A percentile compares a stretch with the other conserved stretches of the same genome.
These are phyloP conservation scores for Eledona agricola DNA, from an alignment of 2,888 invertebrate species.

Conservation along the genomic window DNA sequence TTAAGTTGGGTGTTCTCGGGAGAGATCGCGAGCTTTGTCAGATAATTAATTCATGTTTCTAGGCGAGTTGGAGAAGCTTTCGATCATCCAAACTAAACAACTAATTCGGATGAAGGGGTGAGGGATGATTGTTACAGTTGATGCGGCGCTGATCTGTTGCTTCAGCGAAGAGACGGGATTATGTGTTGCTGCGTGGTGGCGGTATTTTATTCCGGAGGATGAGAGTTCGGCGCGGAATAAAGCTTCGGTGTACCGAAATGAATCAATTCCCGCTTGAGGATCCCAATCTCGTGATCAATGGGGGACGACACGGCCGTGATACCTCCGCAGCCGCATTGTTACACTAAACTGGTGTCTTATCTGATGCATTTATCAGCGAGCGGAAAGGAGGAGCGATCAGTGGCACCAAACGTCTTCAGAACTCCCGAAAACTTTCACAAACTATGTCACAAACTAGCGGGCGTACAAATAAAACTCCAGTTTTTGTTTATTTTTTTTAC, in stretches of 20 bases:
- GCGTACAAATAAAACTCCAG: too few relatives aligned
- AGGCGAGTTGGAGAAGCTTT: constrained; percentile 50
- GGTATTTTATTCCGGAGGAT: constrained; percentile 4
- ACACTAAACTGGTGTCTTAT: constrained; percentile 58
- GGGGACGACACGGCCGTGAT: constrained; percentile 57
- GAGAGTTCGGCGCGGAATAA: constrained; percentile 25
- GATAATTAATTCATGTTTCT: constrained; percentile 57
- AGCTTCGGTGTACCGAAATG: constrained; percentile 59
- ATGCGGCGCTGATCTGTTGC: constrained; percentile 39
- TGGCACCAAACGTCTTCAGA: constrained; percentile 23
- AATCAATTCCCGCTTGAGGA: constrained; percentile 61
- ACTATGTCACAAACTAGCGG: background rate
- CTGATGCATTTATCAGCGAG: constrained; percentile 57
- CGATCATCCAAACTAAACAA: constrained; percentile 53
- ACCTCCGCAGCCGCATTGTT: constrained; percentile 54
- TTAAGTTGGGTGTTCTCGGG: constrained; percentile 45
- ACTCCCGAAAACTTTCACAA: background rate
- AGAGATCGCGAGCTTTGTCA: constrained; percentile 49
- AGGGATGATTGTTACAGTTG: constrained; percentile 18
- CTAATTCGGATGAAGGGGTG: constrained; percentile 46
- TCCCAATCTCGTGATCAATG: constrained; percentile 60
- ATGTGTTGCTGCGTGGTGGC: constrained; percentile 1
- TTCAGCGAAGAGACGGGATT: constrained; percentile 4
- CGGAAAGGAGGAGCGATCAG: constrained; percentile 36
- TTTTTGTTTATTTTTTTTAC: too few relatives aligned